Percentiles rank a stretch among this genome's conserved stretches.
These are phyloP conservation scores for Julus scandinavius DNA, from an alignment of 2,888 invertebrate species.

Conservation along the genomic window DNA sequence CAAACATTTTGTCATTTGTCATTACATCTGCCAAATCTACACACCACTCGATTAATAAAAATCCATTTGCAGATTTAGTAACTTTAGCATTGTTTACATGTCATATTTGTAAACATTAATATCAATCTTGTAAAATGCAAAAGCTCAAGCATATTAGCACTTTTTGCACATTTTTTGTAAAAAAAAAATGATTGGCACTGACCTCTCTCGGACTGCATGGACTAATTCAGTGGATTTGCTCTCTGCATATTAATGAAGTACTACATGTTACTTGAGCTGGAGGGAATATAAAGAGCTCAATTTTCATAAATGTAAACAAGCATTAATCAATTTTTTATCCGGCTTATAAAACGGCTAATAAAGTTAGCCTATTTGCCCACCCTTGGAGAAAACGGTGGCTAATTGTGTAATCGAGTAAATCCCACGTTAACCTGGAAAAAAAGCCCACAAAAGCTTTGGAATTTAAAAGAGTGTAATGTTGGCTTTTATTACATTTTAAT, in stretches of 20 bases:
- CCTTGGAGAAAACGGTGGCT: neutral
- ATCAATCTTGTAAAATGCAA: neutral
- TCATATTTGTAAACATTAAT: neutral
- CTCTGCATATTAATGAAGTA: neutral
- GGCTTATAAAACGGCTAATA: neutral
- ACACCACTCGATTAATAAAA: neutral
- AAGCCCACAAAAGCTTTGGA: neutral
- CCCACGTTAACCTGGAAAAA: conserved; percentile 10
- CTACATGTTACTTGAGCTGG: neutral
- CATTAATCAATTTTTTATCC: conserved; percentile 1
- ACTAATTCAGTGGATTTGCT: neutral
- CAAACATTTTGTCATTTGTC: neutral
- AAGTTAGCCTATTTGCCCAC: neutral
- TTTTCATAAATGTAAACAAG: conserved; percentile 10
- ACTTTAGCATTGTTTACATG: neutral
- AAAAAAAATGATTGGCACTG: neutral
- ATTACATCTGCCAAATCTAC: neutral
- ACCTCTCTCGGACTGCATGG: neutral
- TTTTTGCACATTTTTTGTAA: neutral
- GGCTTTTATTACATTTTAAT: conserved; percentile 33
- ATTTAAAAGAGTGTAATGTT: neutral
- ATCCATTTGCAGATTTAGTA: neutral
- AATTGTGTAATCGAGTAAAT: neutral
- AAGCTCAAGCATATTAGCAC: neutral
- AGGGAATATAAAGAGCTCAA: conserved; percentile 23